phyloP scores from a whole-genome alignment of 2,888 invertebrate species.

The Tanaodytes sp. region DNA sequence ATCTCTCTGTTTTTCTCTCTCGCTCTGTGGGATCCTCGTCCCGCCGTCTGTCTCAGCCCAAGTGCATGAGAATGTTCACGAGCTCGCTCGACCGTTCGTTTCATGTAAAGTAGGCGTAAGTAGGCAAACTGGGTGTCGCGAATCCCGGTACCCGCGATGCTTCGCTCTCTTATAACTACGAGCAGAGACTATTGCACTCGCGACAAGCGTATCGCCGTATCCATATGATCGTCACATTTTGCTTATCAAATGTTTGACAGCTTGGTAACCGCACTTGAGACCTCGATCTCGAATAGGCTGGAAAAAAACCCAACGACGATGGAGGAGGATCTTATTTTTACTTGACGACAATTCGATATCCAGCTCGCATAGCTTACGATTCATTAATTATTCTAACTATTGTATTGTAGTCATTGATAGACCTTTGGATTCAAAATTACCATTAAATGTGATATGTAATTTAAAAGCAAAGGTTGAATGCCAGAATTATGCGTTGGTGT shows the following conservation, averaged over 20 bases:
- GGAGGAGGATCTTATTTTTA: too few relatives aligned
- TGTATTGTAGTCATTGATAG: too few relatives aligned
- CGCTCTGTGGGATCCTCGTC: conserved; percentile 11
- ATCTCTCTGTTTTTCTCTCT: conserved; percentile 3
- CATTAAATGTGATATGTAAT: too few relatives aligned
- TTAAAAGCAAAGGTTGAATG: too few relatives aligned
- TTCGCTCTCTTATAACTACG: conserved; percentile 50
- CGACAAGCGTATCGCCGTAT: conserved; percentile 36
- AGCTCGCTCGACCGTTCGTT: conserved; percentile 62
- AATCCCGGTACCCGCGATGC: conserved; percentile 52
- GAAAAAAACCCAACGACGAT: too few relatives aligned
- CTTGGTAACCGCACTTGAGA: too few relatives aligned
- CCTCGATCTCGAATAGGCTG: too few relatives aligned
- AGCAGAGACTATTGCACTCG: conserved; percentile 42
- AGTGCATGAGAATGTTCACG: conserved; percentile 58
- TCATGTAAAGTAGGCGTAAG: conserved; percentile 67
- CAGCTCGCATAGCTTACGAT: too few relatives aligned
- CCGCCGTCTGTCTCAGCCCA: conserved; percentile 40
- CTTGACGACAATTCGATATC: too few relatives aligned
- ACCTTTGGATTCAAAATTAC: too few relatives aligned
- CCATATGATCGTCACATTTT: conserved; percentile 38
- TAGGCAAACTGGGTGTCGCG: conserved; percentile 68
- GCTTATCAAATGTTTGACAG: not conserved
- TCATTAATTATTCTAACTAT: too few relatives aligned
- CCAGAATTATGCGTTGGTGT: too few relatives aligned